These are phyloP conservation scores for Petaurus breviceps DNA, from an alignment of 2,113 vertebrate species.

Conservation along the genomic window DNA sequence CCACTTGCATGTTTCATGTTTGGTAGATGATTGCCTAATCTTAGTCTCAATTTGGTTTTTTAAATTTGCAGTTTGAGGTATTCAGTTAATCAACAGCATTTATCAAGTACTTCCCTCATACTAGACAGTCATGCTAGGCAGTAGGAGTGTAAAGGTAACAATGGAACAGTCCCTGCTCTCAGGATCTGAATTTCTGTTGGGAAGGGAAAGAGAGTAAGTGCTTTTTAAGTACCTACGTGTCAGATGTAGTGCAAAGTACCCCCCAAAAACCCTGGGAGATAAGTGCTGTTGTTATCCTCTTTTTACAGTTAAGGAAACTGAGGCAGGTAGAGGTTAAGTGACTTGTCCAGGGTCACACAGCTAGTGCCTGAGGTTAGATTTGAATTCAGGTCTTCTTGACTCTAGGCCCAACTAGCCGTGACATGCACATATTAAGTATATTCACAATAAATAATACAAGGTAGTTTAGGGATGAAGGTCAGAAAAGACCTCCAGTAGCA, in stretches of 20 bases:
- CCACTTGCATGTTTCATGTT: neutral
- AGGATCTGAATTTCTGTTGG: neutral
- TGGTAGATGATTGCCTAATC: neutral
- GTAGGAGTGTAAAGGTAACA: neutral
- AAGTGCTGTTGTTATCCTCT: neutral
- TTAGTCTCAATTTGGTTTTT: neutral
- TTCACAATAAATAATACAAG: no score
- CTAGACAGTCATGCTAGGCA: neutral
- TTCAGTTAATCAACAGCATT: neutral
- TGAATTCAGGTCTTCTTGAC: neutral
- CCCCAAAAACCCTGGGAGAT: neutral
- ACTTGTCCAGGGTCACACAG: neutral
- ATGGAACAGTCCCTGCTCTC: neutral
- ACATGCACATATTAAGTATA: no score
- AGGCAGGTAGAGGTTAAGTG: neutral
- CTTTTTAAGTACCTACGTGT: neutral
- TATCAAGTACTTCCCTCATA: neutral
- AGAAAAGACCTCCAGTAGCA: no score
- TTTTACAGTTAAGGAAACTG: neutral
- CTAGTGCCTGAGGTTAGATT: neutral
- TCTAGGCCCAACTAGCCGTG: neutral
- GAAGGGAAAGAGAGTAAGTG: neutral
- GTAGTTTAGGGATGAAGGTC: no score
- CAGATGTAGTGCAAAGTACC: neutral
- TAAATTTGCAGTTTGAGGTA: neutral